These are phyloP conservation scores for Pristionchus maxplancki DNA, from an alignment of 2,888 invertebrate genomes.

Conservation along the genomic window DNA sequence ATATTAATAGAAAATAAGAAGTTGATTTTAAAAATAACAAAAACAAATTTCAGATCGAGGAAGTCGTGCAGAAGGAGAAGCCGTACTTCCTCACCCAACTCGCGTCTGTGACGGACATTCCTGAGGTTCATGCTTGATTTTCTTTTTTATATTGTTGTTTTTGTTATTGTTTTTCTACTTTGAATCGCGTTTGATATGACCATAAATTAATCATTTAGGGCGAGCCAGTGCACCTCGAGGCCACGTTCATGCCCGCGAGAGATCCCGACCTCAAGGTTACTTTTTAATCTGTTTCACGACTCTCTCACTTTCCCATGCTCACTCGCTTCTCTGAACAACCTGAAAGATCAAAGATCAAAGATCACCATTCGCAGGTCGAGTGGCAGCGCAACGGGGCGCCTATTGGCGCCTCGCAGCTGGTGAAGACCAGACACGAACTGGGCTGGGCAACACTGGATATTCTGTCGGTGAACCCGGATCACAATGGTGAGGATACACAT, in stretches of 20 bases:
- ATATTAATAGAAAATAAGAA: no score
- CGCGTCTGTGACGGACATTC: conserved; percentile 89
- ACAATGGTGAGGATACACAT: conserved; percentile 83
- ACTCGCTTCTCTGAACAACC: not conserved
- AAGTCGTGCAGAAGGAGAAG: conserved; percentile 73
- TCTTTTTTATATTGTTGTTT: no score
- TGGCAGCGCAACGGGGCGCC: conserved; percentile 72
- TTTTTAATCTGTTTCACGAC: no score
- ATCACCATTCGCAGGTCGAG: conserved; percentile 48
- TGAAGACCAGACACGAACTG: conserved; percentile 84
- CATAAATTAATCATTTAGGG: conserved; percentile 79
- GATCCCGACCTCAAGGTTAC: conserved; percentile 86
- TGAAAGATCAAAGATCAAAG: not conserved
- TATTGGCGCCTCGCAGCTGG: conserved; percentile 77
- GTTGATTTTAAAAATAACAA: conserved; percentile 82
- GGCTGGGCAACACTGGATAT: conserved; percentile 94
- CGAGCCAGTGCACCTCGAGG: conserved; percentile 94
- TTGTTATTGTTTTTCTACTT: no score
- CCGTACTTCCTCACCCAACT: conserved; percentile 86
- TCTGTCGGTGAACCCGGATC: conserved; percentile 82
- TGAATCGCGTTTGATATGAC: no score
- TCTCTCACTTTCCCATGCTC: no score
- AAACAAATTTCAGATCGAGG: conserved; percentile 87
- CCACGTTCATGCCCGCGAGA: conserved; percentile 95
- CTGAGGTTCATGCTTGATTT: conserved; percentile 80